These are phyloP conservation scores for Choristoneura fumiferana DNA, from an alignment of 1,140 invertebrate genomes.

Conservation along the genomic window DNA sequence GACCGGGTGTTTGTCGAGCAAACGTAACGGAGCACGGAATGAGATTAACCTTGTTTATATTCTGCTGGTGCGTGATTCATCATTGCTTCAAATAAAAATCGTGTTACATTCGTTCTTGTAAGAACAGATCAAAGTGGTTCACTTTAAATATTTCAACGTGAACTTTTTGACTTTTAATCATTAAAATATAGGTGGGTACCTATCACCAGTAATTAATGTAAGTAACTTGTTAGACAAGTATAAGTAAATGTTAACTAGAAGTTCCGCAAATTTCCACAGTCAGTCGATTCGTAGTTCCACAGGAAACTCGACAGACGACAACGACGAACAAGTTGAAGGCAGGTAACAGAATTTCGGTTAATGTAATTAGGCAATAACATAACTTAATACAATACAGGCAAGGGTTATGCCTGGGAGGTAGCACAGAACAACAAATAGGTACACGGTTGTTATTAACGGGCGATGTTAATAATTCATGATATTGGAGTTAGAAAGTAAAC, in stretches of 20 bases:
- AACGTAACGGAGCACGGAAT: slow-evolving; percentile 66
- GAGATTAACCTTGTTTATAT: slow-evolving; percentile 60
- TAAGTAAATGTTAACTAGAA: neutral
- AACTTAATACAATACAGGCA: slow-evolving; percentile 12
- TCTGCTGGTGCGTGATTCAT: slow-evolving; percentile 28
- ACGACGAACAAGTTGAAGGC: slow-evolving; percentile 10
- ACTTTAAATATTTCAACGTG: no score
- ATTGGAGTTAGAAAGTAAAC: slow-evolving; percentile 43
- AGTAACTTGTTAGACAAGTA: slow-evolving; percentile 26
- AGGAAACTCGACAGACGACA: slow-evolving; percentile 13
- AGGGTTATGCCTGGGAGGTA: slow-evolving; percentile 17
- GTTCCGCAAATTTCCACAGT: neutral
- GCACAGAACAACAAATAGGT: slow-evolving; percentile 29
- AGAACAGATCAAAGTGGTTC: neutral
- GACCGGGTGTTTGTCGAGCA: slow-evolving; percentile 50
- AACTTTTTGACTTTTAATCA: no score
- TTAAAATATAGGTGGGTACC: neutral
- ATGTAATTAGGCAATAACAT: slow-evolving; percentile 18
- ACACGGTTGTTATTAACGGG: slow-evolving; percentile 33
- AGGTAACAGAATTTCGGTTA: slow-evolving; percentile 13
- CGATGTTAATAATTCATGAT: slow-evolving; percentile 43
- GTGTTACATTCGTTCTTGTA: neutral
- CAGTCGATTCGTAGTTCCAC: slow-evolving; percentile 13
- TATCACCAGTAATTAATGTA: neutral
- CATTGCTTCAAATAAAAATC: slow-evolving; percentile 6